phyloP scores from a whole-genome alignment of 2,888 invertebrate genomes.

The Epinotia brunnichana region DNA sequence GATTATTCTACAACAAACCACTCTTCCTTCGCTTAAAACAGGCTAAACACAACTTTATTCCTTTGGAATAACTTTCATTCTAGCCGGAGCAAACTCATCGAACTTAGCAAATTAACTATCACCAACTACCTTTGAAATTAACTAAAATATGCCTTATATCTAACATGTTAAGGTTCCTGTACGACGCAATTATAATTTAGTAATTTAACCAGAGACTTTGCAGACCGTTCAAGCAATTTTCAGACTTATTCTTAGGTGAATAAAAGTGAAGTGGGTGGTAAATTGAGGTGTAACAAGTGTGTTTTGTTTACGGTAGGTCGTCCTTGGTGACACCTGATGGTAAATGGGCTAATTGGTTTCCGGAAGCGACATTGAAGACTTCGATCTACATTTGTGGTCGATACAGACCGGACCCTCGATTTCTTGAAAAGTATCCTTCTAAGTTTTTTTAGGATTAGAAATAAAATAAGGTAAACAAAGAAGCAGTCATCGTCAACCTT shows the following conservation, averaged over 20 bases:
- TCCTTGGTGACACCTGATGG: slow-evolving; percentile 37
- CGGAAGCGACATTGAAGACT: slow-evolving; percentile 29
- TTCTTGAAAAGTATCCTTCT: not conserved
- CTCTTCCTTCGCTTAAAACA: not conserved
- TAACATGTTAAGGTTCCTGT: not conserved
- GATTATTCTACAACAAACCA: slow-evolving; percentile 17
- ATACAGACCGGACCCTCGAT: not conserved
- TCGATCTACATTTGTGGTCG: not conserved
- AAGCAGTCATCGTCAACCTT: no score
- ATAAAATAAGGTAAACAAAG: no score
- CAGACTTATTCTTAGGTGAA: not conserved
- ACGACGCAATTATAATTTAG: not conserved
- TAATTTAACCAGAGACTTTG: not conserved
- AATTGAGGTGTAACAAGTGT: not conserved
- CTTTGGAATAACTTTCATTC: not conserved
- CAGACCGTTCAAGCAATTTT: not conserved
- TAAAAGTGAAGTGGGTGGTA: not conserved
- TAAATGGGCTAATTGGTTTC: slow-evolving; percentile 28
- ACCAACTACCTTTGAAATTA: not conserved
- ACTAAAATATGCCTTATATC: not conserved
- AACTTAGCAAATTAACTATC: not conserved
- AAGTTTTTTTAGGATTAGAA: no score
- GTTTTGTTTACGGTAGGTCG: slow-evolving; percentile 23
- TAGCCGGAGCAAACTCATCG: not conserved
- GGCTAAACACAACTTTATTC: not conserved